These are phyloP conservation scores for Lytechinus pictus DNA, from an alignment of 35 echinoderm and acorn worm genomes.

Conservation along the genomic window DNA sequence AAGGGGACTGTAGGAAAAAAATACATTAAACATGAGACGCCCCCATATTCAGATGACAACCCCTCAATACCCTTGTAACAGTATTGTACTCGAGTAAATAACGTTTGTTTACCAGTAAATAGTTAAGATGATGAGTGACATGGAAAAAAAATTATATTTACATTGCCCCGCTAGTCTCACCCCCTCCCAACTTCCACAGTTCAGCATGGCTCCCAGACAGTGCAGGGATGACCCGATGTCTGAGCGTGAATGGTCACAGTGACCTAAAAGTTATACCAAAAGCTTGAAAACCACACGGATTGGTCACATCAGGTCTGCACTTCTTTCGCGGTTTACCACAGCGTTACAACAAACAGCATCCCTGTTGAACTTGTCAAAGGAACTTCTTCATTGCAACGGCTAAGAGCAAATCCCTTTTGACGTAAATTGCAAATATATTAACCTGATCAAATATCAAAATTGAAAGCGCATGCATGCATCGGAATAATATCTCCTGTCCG, in stretches of 20 bases:
- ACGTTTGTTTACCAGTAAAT: not conserved
- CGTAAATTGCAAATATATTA: not conserved
- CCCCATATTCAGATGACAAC: too few species aligned
- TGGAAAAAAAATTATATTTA: not conserved
- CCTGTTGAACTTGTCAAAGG: not conserved
- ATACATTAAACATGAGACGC: too few species aligned
- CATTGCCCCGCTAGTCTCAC: not conserved
- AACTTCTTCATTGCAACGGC: not conserved
- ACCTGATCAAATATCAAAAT: not conserved
- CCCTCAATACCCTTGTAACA: too few species aligned
- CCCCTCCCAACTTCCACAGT: not conserved
- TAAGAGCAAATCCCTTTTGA: not conserved
- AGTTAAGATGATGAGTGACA: not conserved
- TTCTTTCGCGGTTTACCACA: not conserved
- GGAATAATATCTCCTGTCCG: not conserved
- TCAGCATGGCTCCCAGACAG: not conserved
- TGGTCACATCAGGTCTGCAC: not conserved
- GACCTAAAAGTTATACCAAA: not conserved
- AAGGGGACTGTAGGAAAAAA: too few species aligned
- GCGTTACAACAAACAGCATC: not conserved
- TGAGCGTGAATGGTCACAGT: not conserved
- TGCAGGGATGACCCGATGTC: not conserved
- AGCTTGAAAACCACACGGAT: not conserved
- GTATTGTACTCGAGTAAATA: not conserved
- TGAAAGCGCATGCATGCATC: not conserved